A percentile compares a stretch with the other conserved stretches of the same genome.
phyloP scores from a whole-genome alignment of 2,888 invertebrate genomes.

The Drosophila diplacantha region DNA sequence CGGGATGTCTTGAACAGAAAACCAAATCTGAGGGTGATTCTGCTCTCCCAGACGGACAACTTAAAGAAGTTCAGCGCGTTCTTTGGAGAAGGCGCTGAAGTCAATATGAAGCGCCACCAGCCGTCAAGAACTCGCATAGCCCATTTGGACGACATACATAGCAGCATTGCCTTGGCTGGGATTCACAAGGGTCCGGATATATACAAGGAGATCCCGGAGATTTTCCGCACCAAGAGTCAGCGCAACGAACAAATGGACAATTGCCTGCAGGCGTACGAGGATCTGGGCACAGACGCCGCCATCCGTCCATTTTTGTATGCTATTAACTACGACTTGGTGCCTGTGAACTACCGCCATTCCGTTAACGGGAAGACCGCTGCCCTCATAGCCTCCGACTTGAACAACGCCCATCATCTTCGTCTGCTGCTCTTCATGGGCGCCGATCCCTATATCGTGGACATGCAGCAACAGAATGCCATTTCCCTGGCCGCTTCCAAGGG shows the following conservation, averaged over 20 bases:
- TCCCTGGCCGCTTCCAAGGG: conserved; percentile 32
- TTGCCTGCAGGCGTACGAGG: conserved; percentile 54
- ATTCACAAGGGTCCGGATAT: conserved; percentile 35
- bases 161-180: conserved; percentile 20
- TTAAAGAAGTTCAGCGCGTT: conserved; percentile 21
- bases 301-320: conserved; percentile 51
- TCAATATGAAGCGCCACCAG: conserved; percentile 4
- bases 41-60: conserved; percentile 40
- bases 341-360: conserved; percentile 57
- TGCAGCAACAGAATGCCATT: conserved; percentile 44
- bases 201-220: conserved; percentile 38
- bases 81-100: conserved; percentile 48
- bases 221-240: conserved; percentile 28
- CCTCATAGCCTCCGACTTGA: conserved; percentile 46
- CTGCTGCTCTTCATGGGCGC: conserved; percentile 57
- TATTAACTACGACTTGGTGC: conserved; percentile 51
- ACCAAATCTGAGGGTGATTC: conserved; percentile 43
- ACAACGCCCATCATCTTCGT: conserved; percentile 47
- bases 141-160: conserved; percentile 54
- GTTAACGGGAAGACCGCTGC: conserved; percentile 55
- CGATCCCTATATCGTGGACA: conserved; percentile 48
- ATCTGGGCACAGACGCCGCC: conserved; percentile 45
- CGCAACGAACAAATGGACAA: conserved; percentile 49
- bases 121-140: conserved; percentile 9
- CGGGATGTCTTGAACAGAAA: conserved; percentile 27